These are phyloP conservation scores for Barbus barbus DNA, from an alignment of 2,113 vertebrate genomes.

Conservation along the genomic window DNA sequence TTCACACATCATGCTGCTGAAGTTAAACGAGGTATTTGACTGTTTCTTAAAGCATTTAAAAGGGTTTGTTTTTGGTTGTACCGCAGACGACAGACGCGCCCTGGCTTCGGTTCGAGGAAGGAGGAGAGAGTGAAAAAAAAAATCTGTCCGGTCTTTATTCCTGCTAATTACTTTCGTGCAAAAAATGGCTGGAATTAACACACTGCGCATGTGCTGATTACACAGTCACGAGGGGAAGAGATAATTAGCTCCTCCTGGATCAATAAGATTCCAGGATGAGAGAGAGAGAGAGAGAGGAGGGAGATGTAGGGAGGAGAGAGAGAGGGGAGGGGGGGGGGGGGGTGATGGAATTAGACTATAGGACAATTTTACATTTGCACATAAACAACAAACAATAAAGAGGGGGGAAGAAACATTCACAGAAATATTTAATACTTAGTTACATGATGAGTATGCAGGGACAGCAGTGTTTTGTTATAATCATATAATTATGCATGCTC, in stretches of 20 bases:
- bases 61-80: conserved; percentile 81
- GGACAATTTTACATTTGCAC: conserved; percentile 33
- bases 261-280: conserved; percentile 97
- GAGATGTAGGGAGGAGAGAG: conserved; percentile 67
- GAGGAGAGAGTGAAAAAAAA: conserved; percentile 87
- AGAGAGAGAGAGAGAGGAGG: conserved; percentile 78
- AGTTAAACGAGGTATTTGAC: conserved; percentile 75
- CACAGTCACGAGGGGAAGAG: conserved; percentile 99
- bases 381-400: conserved; percentile 66
- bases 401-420: background rate
- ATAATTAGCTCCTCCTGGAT: conserved; percentile 99
- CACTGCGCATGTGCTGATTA: conserved; percentile 99
- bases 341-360: conserved; percentile 70
- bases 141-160: conserved; percentile 99
- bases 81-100: conserved; percentile 78
- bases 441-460: background rate
- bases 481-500: background rate
- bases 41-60: conserved; percentile 79
- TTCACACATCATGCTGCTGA: conserved; percentile 80
- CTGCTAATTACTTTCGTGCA: conserved; percentile 99
- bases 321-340: conserved; percentile 68
- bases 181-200: conserved; percentile 99
- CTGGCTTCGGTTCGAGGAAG: conserved; percentile 79
- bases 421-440: background rate
- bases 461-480: background rate